These are phyloP conservation scores for Ciona savignyi DNA, from an alignment of 23 tunicate genomes.

Conservation along the genomic window DNA sequence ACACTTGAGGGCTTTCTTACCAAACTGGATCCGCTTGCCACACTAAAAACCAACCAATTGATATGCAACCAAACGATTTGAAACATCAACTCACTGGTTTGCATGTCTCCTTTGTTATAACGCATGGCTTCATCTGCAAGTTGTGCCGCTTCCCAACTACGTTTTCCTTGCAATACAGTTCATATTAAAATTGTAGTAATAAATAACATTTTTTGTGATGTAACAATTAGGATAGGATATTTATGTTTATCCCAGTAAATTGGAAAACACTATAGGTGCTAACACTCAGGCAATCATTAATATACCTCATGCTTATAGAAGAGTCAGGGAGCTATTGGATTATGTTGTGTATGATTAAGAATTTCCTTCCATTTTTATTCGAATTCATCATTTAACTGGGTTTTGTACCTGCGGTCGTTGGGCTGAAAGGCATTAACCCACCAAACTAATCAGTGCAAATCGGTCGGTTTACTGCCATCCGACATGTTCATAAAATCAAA, in stretches of 20 bases:
- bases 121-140: slow-evolving; percentile 63
- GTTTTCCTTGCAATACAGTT: slow-evolving; percentile 5
- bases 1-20: slow-evolving; percentile 78
- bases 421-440: neutral
- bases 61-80: neutral
- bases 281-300: too few relatives aligned
- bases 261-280: too few relatives aligned
- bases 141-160: slow-evolving; percentile 41
- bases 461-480: neutral
- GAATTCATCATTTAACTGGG: too few relatives aligned
- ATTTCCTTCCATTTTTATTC: too few relatives aligned
- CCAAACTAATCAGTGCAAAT: neutral
- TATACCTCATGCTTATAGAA: neutral
- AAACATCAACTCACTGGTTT: slow-evolving; percentile 34
- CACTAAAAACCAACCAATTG: slow-evolving; percentile 11
- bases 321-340: too few relatives aligned
- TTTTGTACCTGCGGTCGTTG: too few relatives aligned
- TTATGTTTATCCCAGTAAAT: too few relatives aligned
- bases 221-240: neutral
- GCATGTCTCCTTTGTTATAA: slow-evolving; percentile 85
- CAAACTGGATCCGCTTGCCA: slow-evolving; percentile 79
- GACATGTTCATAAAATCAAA: neutral
- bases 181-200: neutral
- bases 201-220: neutral
- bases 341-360: too few relatives aligned